Conservation (phyloP, 2,888 invertebrate species). For the Opisthograptis luteolata region DNA sequence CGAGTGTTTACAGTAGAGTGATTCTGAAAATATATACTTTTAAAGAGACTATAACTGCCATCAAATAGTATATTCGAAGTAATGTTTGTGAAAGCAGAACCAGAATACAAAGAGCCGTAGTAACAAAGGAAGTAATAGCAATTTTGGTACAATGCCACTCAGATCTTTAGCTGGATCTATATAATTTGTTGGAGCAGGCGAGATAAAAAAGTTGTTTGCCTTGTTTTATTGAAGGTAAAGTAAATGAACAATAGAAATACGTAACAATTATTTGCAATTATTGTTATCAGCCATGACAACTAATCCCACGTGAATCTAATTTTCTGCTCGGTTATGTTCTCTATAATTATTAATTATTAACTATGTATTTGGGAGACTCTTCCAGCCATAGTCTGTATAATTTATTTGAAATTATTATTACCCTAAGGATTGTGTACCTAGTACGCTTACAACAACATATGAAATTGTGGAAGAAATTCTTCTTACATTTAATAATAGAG, state of each 20-base stretch:
- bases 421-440: no score
- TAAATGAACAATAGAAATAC: conserved; percentile 1
- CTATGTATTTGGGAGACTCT: no score
- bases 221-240: conserved; percentile 14
- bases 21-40: conserved; percentile 19
- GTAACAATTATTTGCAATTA: conserved; percentile 3
- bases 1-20: conserved; percentile 19
- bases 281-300: neutral
- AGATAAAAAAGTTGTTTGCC: conserved; percentile 19
- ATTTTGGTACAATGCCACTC: conserved; percentile 20
- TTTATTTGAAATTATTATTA: no score
- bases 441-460: no score
- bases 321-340: neutral
- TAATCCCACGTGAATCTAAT: neutral
- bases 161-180: conserved; percentile 19
- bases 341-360: neutral
- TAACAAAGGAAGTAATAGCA: conserved; percentile 32
- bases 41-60: conserved; percentile 11
- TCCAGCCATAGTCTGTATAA: no score
- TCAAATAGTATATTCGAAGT: conserved; percentile 26
- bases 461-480: neutral
- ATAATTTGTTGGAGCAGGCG: conserved; percentile 19
- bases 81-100: conserved; percentile 29
- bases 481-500: conserved; percentile 4
- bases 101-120: conserved; percentile 21